A percentile compares a stretch with the other conserved stretches of the same genome.
Conservation (phyloP, 2,888 invertebrate species). For the Trachelus troglodyta region DNA sequence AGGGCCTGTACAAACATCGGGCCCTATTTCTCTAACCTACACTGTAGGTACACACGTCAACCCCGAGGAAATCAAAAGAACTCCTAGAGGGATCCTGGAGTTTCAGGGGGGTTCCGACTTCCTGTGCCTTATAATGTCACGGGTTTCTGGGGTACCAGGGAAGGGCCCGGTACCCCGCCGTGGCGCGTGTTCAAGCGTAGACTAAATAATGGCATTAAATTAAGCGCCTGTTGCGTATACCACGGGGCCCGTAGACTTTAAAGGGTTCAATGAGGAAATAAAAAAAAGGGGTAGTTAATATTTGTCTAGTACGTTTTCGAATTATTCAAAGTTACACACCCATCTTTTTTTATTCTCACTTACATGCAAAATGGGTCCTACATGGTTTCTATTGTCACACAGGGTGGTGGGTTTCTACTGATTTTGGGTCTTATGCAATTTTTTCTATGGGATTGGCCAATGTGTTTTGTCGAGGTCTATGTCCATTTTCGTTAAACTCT, state of each 20-base stretch:
- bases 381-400: too few relatives aligned
- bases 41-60: background rate
- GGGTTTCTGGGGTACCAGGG: background rate
- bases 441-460: background rate
- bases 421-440: background rate
- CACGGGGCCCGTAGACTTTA: background rate
- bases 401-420: background rate
- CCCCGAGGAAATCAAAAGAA: background rate
- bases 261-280: background rate
- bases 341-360: too few relatives aligned
- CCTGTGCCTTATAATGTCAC: background rate
- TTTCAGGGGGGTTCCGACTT: background rate
- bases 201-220: constrained; percentile 8
- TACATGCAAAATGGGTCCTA: too few relatives aligned
- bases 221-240: constrained; percentile 2
- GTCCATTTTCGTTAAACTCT: background rate
- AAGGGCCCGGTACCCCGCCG: background rate
- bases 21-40: background rate
- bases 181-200: constrained; percentile 6
- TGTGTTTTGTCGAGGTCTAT: background rate
- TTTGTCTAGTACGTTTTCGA: background rate
- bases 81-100: background rate
- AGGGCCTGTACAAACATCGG: constrained; percentile 24
- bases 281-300: background rate
- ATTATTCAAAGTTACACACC: background rate